These are phyloP conservation scores for Notodonta ziczac DNA, from an alignment of 2,888 invertebrate genomes.

Conservation along the genomic window DNA sequence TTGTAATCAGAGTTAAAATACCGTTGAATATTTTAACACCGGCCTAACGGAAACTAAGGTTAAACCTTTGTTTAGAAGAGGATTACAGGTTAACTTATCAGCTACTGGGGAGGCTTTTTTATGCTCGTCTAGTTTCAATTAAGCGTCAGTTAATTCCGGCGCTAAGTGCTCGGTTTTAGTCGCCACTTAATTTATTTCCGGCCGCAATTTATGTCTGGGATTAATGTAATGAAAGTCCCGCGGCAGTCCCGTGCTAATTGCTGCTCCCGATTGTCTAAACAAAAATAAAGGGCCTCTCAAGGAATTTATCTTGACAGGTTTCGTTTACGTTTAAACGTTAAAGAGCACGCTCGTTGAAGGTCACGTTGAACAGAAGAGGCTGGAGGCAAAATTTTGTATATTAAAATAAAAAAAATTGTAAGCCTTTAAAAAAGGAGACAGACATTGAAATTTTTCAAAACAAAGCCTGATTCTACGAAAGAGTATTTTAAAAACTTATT, in stretches of 20 bases:
- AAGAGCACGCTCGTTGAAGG: slow-evolving; percentile 27
- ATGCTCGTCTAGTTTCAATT: slow-evolving; percentile 78
- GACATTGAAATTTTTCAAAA: neutral
- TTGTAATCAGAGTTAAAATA: slow-evolving; percentile 63
- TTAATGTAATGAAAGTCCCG: slow-evolving; percentile 74
- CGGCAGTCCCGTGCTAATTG: slow-evolving; percentile 67
- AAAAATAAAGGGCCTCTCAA: slow-evolving; percentile 55
- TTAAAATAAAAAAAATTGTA: neutral
- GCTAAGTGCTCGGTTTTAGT: slow-evolving; percentile 77
- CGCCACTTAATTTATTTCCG: slow-evolving; percentile 75
- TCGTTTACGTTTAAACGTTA: slow-evolving; percentile 27
- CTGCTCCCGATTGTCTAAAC: slow-evolving; percentile 73
- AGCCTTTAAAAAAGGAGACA: neutral
- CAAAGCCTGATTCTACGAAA: no score
- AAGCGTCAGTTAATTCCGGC: slow-evolving; percentile 73
- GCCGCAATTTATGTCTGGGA: slow-evolving; percentile 74
- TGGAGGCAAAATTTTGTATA: neutral
- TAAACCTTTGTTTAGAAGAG: slow-evolving; percentile 71
- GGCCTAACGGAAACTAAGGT: slow-evolving; percentile 48
- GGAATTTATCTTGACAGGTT: slow-evolving; percentile 38
- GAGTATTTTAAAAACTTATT: no score
- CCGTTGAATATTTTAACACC: slow-evolving; percentile 60
- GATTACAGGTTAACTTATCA: slow-evolving; percentile 69
- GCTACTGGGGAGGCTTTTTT: slow-evolving; percentile 53
- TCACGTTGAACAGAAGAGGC: slow-evolving; percentile 13